These are phyloP conservation scores for Cecropterus lyciades DNA, from an alignment of 1,140 invertebrate genomes.

Conservation along the genomic window DNA sequence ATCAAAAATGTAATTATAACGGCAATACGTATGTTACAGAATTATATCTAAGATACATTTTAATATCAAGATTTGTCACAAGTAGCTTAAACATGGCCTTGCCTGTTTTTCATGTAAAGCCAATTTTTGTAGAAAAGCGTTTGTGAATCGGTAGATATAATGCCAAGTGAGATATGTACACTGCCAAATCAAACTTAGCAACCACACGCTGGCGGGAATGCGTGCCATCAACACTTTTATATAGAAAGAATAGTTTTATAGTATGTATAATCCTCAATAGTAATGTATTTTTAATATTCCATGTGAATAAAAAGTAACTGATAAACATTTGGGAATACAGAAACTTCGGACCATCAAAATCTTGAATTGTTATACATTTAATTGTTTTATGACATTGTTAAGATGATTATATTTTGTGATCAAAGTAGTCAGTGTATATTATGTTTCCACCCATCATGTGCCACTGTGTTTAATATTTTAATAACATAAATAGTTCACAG, in stretches of 20 bases:
- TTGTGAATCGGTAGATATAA: constrained; percentile 5
- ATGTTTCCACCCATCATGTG: no score
- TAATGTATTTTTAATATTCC: no score
- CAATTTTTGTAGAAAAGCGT: constrained; percentile 6
- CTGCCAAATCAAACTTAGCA: constrained; percentile 5
- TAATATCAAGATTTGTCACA: constrained; percentile 19
- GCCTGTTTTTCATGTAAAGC: constrained; percentile 1
- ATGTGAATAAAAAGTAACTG: no score
- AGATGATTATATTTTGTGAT: no score
- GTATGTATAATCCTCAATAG: no score
- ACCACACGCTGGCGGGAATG: not conserved
- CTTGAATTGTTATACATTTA: no score
- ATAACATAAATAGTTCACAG: no score
- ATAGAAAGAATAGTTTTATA: not conserved
- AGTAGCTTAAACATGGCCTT: constrained; percentile 15
- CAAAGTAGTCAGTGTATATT: no score
- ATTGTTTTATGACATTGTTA: no score
- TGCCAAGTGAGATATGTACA: constrained; percentile 4
- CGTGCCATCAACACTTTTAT: not conserved
- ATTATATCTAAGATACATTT: constrained; percentile 15
- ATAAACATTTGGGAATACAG: no score
- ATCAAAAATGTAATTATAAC: constrained; percentile 4
- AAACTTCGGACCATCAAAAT: no score
- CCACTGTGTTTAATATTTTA: no score
- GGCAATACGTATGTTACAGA: constrained; percentile 14